Conservation (phyloP, 2,113 vertebrate species). For the Varanus salvator region DNA sequence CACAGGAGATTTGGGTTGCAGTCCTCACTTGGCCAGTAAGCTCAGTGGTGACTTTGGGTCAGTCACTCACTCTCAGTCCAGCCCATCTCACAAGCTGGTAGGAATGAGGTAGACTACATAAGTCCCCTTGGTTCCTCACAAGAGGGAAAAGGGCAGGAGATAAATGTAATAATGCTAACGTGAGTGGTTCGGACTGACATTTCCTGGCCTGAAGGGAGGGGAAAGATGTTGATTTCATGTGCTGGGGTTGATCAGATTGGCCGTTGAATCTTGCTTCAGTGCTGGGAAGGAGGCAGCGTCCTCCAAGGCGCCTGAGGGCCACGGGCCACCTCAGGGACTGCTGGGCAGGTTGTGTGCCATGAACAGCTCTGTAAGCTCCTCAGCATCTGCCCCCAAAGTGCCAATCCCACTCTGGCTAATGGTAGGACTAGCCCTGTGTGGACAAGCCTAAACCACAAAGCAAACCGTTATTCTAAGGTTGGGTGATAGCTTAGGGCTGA, state of each 20-base stretch:
- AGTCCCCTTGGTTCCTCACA: too few species aligned
- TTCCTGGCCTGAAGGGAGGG: not conserved
- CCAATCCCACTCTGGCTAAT: not conserved
- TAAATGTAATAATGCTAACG: too few species aligned
- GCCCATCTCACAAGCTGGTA: too few species aligned
- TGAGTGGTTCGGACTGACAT: not conserved
- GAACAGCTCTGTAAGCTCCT: not conserved
- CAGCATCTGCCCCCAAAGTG: not conserved
- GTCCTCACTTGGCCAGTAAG: too few species aligned
- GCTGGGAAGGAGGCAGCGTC: not conserved
- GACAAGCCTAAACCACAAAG: not conserved
- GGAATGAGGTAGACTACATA: too few species aligned
- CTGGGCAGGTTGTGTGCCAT: not conserved
- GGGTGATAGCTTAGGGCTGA: not conserved
- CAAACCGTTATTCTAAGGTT: not conserved
- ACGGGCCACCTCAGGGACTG: too few species aligned
- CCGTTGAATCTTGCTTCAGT: not conserved
- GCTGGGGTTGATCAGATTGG: not conserved
- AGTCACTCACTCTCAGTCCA: too few species aligned
- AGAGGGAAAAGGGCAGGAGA: too few species aligned
- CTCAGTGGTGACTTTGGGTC: too few species aligned
- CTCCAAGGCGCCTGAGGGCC: not conserved
- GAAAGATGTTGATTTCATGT: not conserved
- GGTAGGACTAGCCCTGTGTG: not conserved
- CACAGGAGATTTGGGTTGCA: too few species aligned